These are phyloP conservation scores for Criorhina ranunculi DNA, from an alignment of 2,888 invertebrate genomes.

Conservation along the genomic window DNA sequence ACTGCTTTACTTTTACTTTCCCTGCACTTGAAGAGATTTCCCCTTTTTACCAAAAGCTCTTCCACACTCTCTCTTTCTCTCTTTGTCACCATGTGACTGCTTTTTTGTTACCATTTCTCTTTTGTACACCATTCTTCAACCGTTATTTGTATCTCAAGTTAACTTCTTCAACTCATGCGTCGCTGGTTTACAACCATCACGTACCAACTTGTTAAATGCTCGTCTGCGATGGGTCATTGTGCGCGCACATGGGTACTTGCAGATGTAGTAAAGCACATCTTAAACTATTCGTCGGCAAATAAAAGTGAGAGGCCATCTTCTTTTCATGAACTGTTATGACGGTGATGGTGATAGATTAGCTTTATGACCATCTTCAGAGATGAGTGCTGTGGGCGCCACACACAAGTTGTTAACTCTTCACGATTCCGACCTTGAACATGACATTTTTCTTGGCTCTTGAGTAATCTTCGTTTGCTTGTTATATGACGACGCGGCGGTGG, in stretches of 20 bases:
- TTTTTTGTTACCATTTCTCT: constrained; percentile 56
- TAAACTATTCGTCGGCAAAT: constrained; percentile 4
- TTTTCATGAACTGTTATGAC: constrained; percentile 52
- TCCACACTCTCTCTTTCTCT: constrained; percentile 9
- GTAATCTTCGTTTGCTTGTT: constrained; percentile 41
- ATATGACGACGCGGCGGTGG: constrained; percentile 15
- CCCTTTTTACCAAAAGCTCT: constrained; percentile 45
- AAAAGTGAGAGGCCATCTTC: constrained; percentile 63
- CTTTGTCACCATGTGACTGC: background rate
- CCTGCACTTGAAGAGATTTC: constrained; percentile 17
- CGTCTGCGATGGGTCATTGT: constrained; percentile 58
- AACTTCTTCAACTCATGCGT: constrained; percentile 45
- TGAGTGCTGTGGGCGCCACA: constrained; percentile 43
- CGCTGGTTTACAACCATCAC: constrained; percentile 41
- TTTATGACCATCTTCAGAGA: constrained; percentile 52
- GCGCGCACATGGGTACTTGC: constrained; percentile 28
- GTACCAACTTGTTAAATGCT: constrained; percentile 40
- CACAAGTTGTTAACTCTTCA: constrained; percentile 53
- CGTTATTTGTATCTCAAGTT: constrained; percentile 12
- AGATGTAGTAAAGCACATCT: constrained; percentile 25
- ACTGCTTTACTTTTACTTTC: constrained; percentile 48
- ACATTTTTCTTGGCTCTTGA: constrained; percentile 50
- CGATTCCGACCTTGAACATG: constrained; percentile 71
- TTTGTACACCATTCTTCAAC: constrained; percentile 27
- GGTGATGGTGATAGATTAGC: constrained; percentile 58